Base-by-base conservation (phyloP, 2,113 vertebrate species). In the Rhinoderma darwinii region DNA sequence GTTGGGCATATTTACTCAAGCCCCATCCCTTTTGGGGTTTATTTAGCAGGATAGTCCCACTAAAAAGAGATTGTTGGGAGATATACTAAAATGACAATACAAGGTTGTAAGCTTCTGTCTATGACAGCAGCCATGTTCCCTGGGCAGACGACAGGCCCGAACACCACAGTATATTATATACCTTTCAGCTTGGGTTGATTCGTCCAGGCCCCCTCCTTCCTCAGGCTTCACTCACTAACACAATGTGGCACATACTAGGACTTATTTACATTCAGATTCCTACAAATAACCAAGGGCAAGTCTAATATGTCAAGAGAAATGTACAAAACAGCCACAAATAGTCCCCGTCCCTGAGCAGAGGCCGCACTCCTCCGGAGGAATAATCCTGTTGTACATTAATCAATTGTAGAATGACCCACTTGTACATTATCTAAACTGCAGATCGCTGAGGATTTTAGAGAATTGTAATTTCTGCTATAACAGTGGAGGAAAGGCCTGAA, bases 331-430 rank as follows among this genome's bases (percentile, higher is more conserved):
- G 39, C 79, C 59, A 82, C 79, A 78, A 22, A 82, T 22, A 66
- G 68, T 66, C 79, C 35, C 78, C 51, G 63, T 80, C 78, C 79
- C 56, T 3, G 25, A 82, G 79, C 18, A 39, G 12, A 30, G 56
- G n/a, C 56, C 2, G 59, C 37, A 39, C 41, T 66, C 5, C 41
- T 27, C 56, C n/a, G 25, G 25, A 43, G 25, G 66, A 37, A 43
- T 63, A 41, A 81, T 63, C 78, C 54, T 63, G 78, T 63, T 43
- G 35, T 61, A 80, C 35, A 61, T 61, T 80, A 61, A 82, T 82
- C 56, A 27, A 63, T 20, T 82, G 56, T 22, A 27, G 59, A 9
- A 30, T 82, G 79, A 82, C 79, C 79, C 79, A 82, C 79, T 82
- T 82, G 79, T 43, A 66, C 39, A 35, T 77, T 30, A 77, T 77